A percentile compares a stretch with the other conserved stretches of the same genome.
phyloP scores from a whole-genome alignment of 2,113 vertebrate species.

The Lutjanus erythropterus region DNA sequence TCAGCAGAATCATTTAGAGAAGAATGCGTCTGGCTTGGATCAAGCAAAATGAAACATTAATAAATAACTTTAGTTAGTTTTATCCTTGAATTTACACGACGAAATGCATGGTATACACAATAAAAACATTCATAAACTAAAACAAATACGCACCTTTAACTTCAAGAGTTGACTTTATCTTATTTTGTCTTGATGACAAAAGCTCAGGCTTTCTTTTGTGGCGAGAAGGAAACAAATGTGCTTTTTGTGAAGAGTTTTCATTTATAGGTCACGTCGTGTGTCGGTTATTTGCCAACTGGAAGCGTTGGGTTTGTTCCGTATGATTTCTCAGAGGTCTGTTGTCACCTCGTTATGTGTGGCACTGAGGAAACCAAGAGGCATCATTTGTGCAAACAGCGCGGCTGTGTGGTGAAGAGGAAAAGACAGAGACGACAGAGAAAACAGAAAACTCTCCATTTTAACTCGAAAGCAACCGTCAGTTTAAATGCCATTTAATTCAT shows the following conservation, averaged over 20 bases:
- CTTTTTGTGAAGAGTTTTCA: no score
- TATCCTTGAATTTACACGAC: background rate
- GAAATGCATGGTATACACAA: background rate
- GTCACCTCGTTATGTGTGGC: conserved; percentile 16
- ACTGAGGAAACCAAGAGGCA: conserved; percentile 5
- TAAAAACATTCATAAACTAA: no score
- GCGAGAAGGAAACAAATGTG: background rate
- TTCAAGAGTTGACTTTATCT: background rate
- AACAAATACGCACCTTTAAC: no score
- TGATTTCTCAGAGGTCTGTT: conserved; percentile 16
- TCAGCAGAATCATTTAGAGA: conserved; percentile 65
- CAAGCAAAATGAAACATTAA: conserved; percentile 46
- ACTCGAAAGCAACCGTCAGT: background rate
- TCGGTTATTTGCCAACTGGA: background rate
- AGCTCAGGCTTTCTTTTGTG: background rate
- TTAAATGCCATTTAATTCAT: background rate
- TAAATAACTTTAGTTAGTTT: conserved; percentile 46
- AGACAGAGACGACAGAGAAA: background rate
- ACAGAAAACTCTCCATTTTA: background rate
- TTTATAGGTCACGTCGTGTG: background rate
- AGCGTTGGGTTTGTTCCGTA: background rate
- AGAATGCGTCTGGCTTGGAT: conserved; percentile 68
- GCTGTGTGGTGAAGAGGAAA: conserved; percentile 65
- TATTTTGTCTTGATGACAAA: background rate
- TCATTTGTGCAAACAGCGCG: conserved; percentile 72